Evolutionary conservation across 2,113 vertebrate genomes (phyloP).

Genomic region (Rousettus leschenaultii): DNA sequence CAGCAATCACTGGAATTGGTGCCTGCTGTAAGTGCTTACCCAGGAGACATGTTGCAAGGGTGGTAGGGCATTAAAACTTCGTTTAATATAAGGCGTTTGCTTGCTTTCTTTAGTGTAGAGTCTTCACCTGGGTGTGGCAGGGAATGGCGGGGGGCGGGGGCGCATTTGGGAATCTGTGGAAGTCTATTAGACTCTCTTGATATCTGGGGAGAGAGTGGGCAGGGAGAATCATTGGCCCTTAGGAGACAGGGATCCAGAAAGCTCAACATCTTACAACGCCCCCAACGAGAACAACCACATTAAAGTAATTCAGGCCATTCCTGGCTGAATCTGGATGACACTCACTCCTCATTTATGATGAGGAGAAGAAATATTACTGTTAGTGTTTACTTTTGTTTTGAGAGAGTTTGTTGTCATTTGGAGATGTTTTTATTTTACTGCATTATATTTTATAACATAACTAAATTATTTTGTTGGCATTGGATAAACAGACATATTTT

Average conservation of each 20-base stretch:
- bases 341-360: not conserved
- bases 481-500: not conserved
- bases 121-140: not conserved
- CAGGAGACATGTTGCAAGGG: not conserved
- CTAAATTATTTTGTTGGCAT: not conserved
- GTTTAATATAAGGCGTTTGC: not conserved
- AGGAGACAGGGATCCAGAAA: not conserved
- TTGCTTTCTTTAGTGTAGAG: not conserved
- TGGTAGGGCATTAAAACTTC: not conserved
- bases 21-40: not conserved
- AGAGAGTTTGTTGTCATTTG: not conserved
- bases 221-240: rapidly evolving
- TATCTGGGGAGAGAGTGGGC: not conserved
- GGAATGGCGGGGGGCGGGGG: not conserved
- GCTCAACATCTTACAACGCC: not conserved
- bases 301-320: not conserved
- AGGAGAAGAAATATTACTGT: not conserved
- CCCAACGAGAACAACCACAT: not conserved
- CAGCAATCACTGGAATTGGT: rapidly evolving
- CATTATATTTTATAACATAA: not conserved
- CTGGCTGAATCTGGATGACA: not conserved
- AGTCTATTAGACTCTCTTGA: not conserved
- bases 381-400: conserved; percentile 11
- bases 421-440: not conserved
- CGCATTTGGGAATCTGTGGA: not conserved